Base-by-base conservation (phyloP, 1,140 invertebrate species). In the Acromyrmex echinatior region DNA sequence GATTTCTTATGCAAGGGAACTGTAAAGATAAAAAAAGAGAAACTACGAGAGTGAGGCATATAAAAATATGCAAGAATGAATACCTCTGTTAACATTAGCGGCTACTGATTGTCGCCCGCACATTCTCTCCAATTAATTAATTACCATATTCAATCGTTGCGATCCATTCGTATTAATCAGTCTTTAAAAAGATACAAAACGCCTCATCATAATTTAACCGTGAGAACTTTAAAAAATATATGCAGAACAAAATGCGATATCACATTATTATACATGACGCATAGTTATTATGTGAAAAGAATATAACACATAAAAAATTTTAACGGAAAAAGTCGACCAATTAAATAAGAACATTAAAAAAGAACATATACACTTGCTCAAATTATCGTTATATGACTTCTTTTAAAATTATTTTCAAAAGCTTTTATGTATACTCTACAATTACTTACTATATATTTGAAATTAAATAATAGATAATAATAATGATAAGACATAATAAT, bases 121-220 rank as follows among this genome's bases (percentile, higher is more conserved):
- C 51, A 28, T 16, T 68, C 80, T 92, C 88, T 86, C 86, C 31
- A 88, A 86, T 91, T 86, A 87, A 91, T 91, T 91, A 86, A 92
- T 92, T 90, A 90, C 31, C 82, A 90, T 91, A 90, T 58, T 39
- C 25, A 62, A 85, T 62, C 62, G 25, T 39, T 31, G 74, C 58
- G 62, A 28, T 80, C 73, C 88, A 39, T 82, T 80, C 51, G 65
- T 45, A 63, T 91, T 86, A 90, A 60, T 90, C 81, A 87, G 51
- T 56, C 58, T 25, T 9, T 9, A 56, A 80, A 71, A 79, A 65
- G 60, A 28, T 25, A 12, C 39, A 25, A 10, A 39, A 18, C 12
- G 16, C 18, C 25, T 79, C 39, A 18, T 81, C 7, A 49, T 7
- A n/a, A 31, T 73, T 74, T 25, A 9, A 31, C 3, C 18, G n/a